A percentile compares a stretch with the other conserved stretches of the same genome.
Conservation (phyloP, 2,797 vertebrate species). For the Galagoides demidoff region DNA sequence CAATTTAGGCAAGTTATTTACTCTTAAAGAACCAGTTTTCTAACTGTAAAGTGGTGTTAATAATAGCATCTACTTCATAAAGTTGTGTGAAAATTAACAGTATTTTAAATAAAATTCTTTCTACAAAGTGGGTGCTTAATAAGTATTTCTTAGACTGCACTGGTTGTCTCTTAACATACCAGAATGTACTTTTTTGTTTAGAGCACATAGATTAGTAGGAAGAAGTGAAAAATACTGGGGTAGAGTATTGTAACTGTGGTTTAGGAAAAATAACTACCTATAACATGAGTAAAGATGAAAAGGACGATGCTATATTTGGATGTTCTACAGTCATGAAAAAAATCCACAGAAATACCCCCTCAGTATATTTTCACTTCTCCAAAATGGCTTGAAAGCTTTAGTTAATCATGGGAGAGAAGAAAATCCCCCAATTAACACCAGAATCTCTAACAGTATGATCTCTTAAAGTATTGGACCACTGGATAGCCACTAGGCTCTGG, state of each 20-base stretch:
- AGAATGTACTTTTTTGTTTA: conserved; percentile 54
- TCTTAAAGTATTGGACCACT: conserved; percentile 45
- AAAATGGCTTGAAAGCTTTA: conserved; percentile 72
- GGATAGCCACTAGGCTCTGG: background rate
- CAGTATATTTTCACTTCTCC: conserved; percentile 76
- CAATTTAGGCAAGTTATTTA: conserved; percentile 31
- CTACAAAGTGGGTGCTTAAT: background rate
- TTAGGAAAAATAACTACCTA: conserved; percentile 50
- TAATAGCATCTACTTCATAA: conserved; percentile 27
- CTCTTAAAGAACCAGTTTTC: conserved; percentile 35
- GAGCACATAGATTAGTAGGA: background rate
- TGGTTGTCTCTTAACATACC: background rate
- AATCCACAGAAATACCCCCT: conserved; percentile 38
- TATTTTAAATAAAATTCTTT: conserved; percentile 36
- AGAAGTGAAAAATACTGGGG: background rate
- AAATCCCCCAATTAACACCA: conserved; percentile 53
- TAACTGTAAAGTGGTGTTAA: conserved; percentile 30
- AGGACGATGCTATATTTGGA: conserved; percentile 57
- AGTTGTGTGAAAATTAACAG: conserved; percentile 49
- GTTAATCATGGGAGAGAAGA: conserved; percentile 43
- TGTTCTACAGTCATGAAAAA: conserved; percentile 11
- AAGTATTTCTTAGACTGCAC: conserved; percentile 28
- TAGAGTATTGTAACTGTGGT: background rate
- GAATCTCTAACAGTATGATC: conserved; percentile 6
- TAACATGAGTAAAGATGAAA: conserved; percentile 60